phyloP scores from a whole-genome alignment of 2,113 vertebrate species.

The Rhinoderma darwinii region DNA sequence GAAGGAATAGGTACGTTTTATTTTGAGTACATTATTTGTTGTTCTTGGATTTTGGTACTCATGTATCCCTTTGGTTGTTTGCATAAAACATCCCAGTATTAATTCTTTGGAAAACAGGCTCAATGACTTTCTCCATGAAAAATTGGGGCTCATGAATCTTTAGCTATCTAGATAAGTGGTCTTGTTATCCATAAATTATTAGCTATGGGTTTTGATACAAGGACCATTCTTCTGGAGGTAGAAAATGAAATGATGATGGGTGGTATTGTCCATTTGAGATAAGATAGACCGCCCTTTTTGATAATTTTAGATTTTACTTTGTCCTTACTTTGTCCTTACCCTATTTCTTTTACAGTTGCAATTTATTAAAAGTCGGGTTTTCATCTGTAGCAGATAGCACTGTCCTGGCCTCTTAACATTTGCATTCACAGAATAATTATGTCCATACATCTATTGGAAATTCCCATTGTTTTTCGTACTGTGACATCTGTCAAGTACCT shows the following conservation, averaged over 20 bases:
- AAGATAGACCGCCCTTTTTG: background rate
- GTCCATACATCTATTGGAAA: background rate
- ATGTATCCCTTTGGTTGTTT: background rate
- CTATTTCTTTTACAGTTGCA: background rate
- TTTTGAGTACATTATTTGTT: background rate
- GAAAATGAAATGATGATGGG: background rate
- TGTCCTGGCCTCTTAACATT: background rate
- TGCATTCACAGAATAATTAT: conserved; percentile 1
- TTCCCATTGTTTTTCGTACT: background rate
- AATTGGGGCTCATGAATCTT: background rate
- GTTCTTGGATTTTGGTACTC: background rate
- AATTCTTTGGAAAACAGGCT: background rate
- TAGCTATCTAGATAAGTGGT: background rate
- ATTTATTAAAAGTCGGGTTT: background rate
- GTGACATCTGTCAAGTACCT: conserved; percentile 11
- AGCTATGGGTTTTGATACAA: background rate
- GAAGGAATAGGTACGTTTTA: background rate
- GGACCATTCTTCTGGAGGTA: background rate
- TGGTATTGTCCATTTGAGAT: background rate
- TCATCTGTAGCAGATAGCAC: background rate
- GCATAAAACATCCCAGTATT: background rate
- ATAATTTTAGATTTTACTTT: background rate
- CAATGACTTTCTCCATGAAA: background rate
- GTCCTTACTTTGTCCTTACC: conserved; percentile 1
- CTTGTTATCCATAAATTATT: background rate